phyloP scores from a whole-genome alignment of 2,113 vertebrate species.

The Antechinus stuartii region DNA sequence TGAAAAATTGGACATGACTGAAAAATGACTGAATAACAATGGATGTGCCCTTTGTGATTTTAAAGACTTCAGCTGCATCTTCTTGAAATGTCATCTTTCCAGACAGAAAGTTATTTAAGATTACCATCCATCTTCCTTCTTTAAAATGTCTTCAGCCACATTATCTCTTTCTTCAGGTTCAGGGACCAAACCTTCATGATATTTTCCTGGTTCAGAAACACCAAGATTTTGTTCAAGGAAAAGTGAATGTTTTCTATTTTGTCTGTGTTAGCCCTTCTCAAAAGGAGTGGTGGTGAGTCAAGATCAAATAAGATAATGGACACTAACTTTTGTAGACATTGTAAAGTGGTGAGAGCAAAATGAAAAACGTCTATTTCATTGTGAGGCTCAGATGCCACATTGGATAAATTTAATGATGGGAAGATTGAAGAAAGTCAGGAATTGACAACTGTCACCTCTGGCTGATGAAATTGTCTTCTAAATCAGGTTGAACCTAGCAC shows the following conservation, averaged over 20 bases:
- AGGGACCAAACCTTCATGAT: not conserved
- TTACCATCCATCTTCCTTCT: not conserved
- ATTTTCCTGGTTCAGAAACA: not conserved
- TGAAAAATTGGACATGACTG: no score
- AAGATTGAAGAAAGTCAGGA: not conserved
- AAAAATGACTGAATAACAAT: no score
- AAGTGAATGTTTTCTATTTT: not conserved
- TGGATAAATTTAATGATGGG: not conserved
- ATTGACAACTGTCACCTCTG: not conserved
- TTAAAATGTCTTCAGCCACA: not conserved
- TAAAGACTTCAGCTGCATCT: not conserved
- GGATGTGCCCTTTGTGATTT: not conserved
- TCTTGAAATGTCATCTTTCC: not conserved
- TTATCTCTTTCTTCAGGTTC: not conserved
- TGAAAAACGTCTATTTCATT: not conserved
- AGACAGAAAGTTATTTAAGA: not conserved
- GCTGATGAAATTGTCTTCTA: not conserved
- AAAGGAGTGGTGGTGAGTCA: not conserved
- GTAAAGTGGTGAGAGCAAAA: not conserved
- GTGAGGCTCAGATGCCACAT: not conserved
- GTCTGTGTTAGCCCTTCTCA: not conserved
- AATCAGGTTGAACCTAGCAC: not conserved
- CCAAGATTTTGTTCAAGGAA: not conserved
- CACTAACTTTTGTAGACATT: not conserved
- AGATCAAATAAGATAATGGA: not conserved